phyloP scores from a whole-genome alignment of 2,797 vertebrate genomes.

The Adelosebastes latens region DNA sequence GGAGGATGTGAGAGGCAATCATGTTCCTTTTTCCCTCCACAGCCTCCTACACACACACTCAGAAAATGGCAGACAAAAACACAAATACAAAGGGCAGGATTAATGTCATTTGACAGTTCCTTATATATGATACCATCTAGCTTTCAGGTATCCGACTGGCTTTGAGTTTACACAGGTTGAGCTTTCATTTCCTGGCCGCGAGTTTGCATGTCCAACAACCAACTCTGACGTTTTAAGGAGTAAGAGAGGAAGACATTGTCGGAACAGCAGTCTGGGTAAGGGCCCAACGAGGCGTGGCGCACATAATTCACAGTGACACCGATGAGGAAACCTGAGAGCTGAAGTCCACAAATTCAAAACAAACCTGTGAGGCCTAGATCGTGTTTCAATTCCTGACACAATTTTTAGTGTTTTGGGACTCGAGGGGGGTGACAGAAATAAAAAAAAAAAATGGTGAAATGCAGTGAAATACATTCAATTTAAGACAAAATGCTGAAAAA shows the following conservation, averaged over 20 bases:
- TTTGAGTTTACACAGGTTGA: conserved; percentile 78
- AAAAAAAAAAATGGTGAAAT: conserved; percentile 55
- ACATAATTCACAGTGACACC: conserved; percentile 80
- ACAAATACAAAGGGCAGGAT: conserved; percentile 52
- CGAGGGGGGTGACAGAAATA: conserved; percentile 4
- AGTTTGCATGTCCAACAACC: conserved; percentile 65
- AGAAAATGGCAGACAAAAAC: conserved; percentile 54
- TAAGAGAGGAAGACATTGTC: conserved; percentile 67
- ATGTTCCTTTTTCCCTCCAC: conserved; percentile 42
- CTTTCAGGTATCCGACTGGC: conserved; percentile 68
- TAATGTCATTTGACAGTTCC: conserved; percentile 76
- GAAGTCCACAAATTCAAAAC: conserved; percentile 66
- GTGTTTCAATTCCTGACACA: conserved; percentile 52
- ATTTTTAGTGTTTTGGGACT: conserved; percentile 36
- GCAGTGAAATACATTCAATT: conserved; percentile 65
- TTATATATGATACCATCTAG: conserved; percentile 73
- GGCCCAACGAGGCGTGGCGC: conserved; percentile 53
- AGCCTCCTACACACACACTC: conserved; percentile 27
- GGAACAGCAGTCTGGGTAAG: conserved; percentile 67
- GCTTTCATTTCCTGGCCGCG: conserved; percentile 78
- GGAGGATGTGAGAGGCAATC: conserved; percentile 53
- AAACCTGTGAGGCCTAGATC: conserved; percentile 56
- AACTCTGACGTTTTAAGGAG: conserved; percentile 69
- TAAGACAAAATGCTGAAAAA: conserved; percentile 58
- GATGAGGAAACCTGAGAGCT: conserved; percentile 68